These are phyloP conservation scores for Smittia sp. DNA, from an alignment of 2,888 invertebrate genomes.

Conservation along the genomic window DNA sequence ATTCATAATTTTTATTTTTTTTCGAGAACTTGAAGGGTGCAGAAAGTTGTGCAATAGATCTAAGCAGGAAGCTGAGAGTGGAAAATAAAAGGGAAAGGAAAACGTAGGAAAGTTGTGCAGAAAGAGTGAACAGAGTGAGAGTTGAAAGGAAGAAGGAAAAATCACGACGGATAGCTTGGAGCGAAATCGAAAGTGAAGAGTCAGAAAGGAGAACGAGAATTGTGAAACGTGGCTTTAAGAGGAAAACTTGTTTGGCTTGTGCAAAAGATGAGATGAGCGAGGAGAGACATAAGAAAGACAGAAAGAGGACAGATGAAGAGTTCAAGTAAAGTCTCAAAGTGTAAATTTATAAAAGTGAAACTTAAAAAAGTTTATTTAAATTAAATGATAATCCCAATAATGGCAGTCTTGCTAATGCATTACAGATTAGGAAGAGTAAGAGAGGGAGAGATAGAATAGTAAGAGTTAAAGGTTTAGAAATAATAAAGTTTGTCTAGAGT, in stretches of 20 bases:
- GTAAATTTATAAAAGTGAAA: not conserved
- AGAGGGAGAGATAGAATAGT: conserved; percentile 30
- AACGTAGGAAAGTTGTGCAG: not conserved
- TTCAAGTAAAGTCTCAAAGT: conserved; percentile 5
- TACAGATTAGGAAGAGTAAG: conserved; percentile 15
- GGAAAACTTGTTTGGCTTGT: not conserved
- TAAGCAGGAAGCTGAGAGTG: not conserved
- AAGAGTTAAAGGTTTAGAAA: conserved; percentile 3
- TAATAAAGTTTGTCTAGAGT: not conserved
- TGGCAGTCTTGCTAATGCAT: conserved; percentile 36
- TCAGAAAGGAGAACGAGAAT: not conserved
- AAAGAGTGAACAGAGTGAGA: not conserved
- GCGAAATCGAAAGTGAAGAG: conserved; percentile 6
- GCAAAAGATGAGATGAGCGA: not conserved
- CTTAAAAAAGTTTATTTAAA: conserved; percentile 27
- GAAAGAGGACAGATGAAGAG: not conserved
- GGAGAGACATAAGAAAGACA: not conserved
- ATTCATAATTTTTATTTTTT: conserved; percentile 3
- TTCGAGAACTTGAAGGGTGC: not conserved
- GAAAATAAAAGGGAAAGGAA: conserved; percentile 2
- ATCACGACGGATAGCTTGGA: conserved; percentile 7
- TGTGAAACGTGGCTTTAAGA: not conserved
- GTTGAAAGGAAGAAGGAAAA: conserved; percentile 20
- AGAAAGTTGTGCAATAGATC: conserved; percentile 1
- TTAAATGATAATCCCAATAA: conserved; percentile 10